Base-by-base conservation (phyloP, 2,797 vertebrate genomes). In the Huso huso region DNA sequence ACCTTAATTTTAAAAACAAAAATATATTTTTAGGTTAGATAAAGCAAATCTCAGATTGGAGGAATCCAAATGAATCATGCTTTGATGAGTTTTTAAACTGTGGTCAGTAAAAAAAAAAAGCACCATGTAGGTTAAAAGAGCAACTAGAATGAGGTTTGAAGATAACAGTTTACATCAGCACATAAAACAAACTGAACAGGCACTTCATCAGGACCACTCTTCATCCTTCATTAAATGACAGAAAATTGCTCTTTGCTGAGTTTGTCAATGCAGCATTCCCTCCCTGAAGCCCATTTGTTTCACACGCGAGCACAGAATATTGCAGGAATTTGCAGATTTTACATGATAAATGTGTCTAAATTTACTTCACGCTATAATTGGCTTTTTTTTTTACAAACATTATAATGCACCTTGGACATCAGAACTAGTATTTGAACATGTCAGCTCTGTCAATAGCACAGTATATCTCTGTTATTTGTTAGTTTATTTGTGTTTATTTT, bases 191-290 rank as follows among this genome's bases (percentile, higher is more conserved):
- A 79, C 78, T 81, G 86, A 87, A 79, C 11, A 64, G 77, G 77
- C 71, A 75, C 83, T 86, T 88, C 86, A 87, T 92, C 86, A 91
- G 88, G 86, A 51, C 76, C 77, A 82, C 72, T 76, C 81, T 83
- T 82, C 84, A 88, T 91, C 85, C 83, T 88, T 94, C 92, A 93
- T 91, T 87, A 87, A 88, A 89, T 84, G 89, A 91, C 91, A 91
- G 90, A 89, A 90, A 88, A 84, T 84, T 78, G 86, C 82, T 86
- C 82, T 84, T 83, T 84, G 82, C 81, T 69, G 75, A 74, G 76
- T 76, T 78, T 80, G 86, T 93, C 91, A 88, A 90, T 92, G 84
- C 81, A 69, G 75, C 80, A 74, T 77, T 87, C 84, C 79, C 78
- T 82, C 80, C 81, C 81, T 75, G 76, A 83, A 82, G 78, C 76